Percentiles rank a stretch among this genome's conserved stretches.
These are phyloP conservation scores for Drosophila murphyi DNA, from an alignment of 1,140 invertebrate genomes.

Conservation along the genomic window DNA sequence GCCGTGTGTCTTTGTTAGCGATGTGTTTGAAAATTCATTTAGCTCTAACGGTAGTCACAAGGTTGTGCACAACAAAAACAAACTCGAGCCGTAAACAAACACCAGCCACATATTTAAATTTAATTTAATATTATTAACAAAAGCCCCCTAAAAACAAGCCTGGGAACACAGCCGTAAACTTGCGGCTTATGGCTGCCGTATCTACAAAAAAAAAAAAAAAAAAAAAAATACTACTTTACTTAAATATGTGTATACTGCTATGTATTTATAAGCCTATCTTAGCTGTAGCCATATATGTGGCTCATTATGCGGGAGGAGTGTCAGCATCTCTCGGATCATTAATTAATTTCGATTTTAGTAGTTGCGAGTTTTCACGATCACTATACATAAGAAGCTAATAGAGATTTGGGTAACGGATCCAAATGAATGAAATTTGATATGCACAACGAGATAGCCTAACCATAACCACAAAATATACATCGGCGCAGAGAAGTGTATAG, in stretches of 20 bases:
- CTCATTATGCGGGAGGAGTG: conserved; percentile 81
- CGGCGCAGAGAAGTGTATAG: conserved; percentile 22
- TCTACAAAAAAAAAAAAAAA: conserved; percentile 20
- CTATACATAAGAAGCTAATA: conserved; percentile 41
- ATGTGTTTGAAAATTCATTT: conserved; percentile 68
- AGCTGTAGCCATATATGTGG: conserved; percentile 50
- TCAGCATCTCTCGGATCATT: conserved; percentile 67
- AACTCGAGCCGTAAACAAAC: conserved; percentile 67
- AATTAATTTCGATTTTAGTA: conserved; percentile 76
- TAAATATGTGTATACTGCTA: conserved; percentile 28
- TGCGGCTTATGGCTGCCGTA: conserved; percentile 49
- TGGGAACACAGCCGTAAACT: conserved; percentile 74
- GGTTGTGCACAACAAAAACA: conserved; percentile 24
- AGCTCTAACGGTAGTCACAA: conserved; percentile 73
- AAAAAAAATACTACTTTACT: conserved; percentile 30
- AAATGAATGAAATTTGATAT: conserved; percentile 82
- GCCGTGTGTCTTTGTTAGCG: conserved; percentile 43
- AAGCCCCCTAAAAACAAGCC: conserved; percentile 59
- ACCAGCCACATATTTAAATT: conserved; percentile 73
- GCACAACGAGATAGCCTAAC: conserved; percentile 70
- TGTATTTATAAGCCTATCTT: conserved; percentile 36
- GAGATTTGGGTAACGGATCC: conserved; percentile 66
- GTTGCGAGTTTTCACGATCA: conserved; percentile 57
- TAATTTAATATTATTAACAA: conserved; percentile 83
- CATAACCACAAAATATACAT: conserved; percentile 13